Evolutionary conservation across 2,113 vertebrate genomes (phyloP), one percentile per base, ranked within the genome.

Genomic region (Sebastes fasciatus): DNA sequence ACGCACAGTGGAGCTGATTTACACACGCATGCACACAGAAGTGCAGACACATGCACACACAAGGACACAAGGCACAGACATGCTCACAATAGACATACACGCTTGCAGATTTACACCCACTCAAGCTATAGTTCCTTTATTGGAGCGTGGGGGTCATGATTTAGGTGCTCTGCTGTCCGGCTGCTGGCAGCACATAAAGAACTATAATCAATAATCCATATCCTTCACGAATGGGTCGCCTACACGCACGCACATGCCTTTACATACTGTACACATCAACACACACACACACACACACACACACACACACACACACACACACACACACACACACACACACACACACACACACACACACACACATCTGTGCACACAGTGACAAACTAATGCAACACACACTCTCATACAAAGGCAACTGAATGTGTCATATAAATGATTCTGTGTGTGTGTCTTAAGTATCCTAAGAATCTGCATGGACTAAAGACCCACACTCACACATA

Each of bases 171-270:
- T 69, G 62, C 60, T 86, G 80, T 76, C 74, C 79, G 74, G 76
- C 67, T 78, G 63, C 63, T 85, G 85, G 73, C 78, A 88, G 74
- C 68, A 86, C 83, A 90, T 94, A 93, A 93, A 92, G 78, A 88
- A 90, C 66, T 67, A 64, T 85, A 90, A 93, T 94, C 92, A 94
- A 92, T 93, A 91, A 94, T 89, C 93, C 77, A 93, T 93, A 93
- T 85, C 74, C 82, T 90, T 90, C 79, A 89, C 40, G 23, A 84
- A 79, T 86, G 55, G 58, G 48, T 68, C 34, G 13, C 34, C 74
- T 71, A 69, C 77, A 78, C 12, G 23, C 68, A 64, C 19, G 34
- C 19, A 52, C 60, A 43, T 8, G 4, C 7, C n/a, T 34, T 34
- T 2, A 34, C 34, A 34, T 34, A 34, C 34, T 6, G 7, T 21